Conservation (phyloP, 2,888 invertebrate species). For the Tetramorium bicarinatum region DNA sequence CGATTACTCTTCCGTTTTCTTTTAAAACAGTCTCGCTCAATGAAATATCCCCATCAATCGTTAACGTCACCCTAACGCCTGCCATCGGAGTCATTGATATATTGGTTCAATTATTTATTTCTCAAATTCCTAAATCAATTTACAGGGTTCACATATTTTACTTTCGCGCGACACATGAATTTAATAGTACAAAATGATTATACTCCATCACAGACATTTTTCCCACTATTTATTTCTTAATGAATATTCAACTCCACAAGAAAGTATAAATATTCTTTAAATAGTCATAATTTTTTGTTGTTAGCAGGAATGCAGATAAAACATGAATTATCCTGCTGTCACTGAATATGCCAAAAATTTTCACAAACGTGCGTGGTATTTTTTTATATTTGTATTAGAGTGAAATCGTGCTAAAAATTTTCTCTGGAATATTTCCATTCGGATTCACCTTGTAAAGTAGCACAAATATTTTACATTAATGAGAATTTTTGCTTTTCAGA, state of each 20-base stretch:
- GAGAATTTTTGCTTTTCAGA: not conserved
- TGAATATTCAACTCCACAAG: not conserved
- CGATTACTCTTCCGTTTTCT: not conserved
- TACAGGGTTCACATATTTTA: not conserved
- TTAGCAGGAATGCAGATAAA: not conserved
- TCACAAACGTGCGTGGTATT: not conserved
- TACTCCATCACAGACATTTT: not conserved
- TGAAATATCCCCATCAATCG: conserved; percentile 21
- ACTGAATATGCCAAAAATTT: not conserved
- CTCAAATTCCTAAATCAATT: conserved; percentile 33
- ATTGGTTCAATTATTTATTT: conserved; percentile 28
- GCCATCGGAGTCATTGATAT: not conserved
- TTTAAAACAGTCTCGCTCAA: not conserved
- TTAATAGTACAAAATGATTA: not conserved
- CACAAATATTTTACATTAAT: conserved; percentile 22
- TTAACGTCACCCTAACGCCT: not conserved
- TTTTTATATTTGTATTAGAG: not conserved
- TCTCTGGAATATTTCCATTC: not conserved
- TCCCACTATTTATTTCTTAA: not conserved
- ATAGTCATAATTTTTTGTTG: not conserved
- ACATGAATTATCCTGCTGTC: not conserved
- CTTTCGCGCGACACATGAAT: not conserved
- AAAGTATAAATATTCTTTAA: not conserved
- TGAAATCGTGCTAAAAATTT: conserved; percentile 22
- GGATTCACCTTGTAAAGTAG: not conserved